Evolutionary conservation across 2,113 vertebrate species (phyloP).

Genomic region (Nansenia antarctica): DNA sequence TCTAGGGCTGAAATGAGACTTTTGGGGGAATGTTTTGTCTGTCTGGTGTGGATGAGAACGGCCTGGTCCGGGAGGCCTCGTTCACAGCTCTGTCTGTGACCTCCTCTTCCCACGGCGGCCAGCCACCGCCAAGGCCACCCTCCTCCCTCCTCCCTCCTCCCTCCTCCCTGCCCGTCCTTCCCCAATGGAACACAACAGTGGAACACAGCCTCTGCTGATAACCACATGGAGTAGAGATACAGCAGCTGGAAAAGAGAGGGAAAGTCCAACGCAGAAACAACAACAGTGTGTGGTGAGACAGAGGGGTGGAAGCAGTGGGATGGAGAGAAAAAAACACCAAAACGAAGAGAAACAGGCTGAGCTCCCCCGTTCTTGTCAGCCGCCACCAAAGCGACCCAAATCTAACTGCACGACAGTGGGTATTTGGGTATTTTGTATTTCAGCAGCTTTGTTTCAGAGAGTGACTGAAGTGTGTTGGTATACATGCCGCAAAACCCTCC

Average conservation of each 20-base stretch:
- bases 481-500: conserved; percentile 61
- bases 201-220: conserved; percentile 55
- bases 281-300: too few species aligned
- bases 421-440: conserved; percentile 8
- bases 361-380: too few species aligned
- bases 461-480: conserved; percentile 63
- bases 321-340: too few species aligned
- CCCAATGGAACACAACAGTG: conserved; percentile 59
- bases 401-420: too few species aligned
- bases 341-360: too few species aligned
- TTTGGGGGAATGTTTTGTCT: too few species aligned
- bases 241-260: conserved; percentile 33
- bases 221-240: conserved; percentile 37
- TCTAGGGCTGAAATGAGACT: too few species aligned
- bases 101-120: conserved; percentile 25
- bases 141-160: conserved; percentile 51
- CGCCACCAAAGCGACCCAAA: too few species aligned
- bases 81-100: conserved; percentile 36
- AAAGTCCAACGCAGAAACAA: conserved; percentile 45
- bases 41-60: conserved; percentile 36
- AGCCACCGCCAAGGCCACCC: conserved; percentile 58
- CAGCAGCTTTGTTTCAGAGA: conserved; percentile 60
- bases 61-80: conserved; percentile 32
- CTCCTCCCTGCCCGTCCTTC: conserved; percentile 51
- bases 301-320: too few species aligned